Base-by-base conservation (phyloP, 2,113 vertebrate genomes). In the Hoplias malabaricus region DNA sequence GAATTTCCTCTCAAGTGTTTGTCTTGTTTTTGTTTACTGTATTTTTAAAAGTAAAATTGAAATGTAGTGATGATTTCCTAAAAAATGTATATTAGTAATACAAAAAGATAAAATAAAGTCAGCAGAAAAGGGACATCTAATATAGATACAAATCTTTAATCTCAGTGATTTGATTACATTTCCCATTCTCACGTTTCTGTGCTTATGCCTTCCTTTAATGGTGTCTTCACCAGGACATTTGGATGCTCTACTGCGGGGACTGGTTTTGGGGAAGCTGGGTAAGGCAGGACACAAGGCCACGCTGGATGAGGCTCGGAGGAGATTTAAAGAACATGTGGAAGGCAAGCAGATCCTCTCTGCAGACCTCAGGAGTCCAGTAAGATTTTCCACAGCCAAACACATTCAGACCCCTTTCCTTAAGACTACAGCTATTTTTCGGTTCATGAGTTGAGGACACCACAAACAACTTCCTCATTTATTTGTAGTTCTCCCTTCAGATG, bases 201-300 rank as follows among this genome's bases (percentile, higher is more conserved):
- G 19, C 5, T n/a, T 65, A 53, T 25, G 11, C 50, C 10, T 2
- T 57, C n/a, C 6, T 13, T 14, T 33, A 33, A 31, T 33, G 57
- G 11, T 61, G 2, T 66, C 1, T 59, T 31, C 23, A 43, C 31
- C 48, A 99, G 97, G 98, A 75, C 98, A 99, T 77, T 88, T 99
- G 19, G 97, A 97, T 23, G 96, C 96, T 25, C 92, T 99, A 54
- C 83, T 99, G 63, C 92, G 97, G 80, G 92, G 96, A 14, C 90
- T 99, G 86, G 96, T 99, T 12, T 84, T 99, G 82, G 97, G 96
- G 6, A 99, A 97, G 80, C 90, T 99, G 68, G 98, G 98, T 0
- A 99, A 99, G 85, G 95, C 97, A 0, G 98, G 98, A 75, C 96
- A 99, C 90, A 96, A 95, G 84, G 93, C 94, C 65, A 99, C 98